Evolutionary conservation across 2,113 vertebrate genomes (phyloP).

Genomic region (Pristiophorus japonicus): DNA sequence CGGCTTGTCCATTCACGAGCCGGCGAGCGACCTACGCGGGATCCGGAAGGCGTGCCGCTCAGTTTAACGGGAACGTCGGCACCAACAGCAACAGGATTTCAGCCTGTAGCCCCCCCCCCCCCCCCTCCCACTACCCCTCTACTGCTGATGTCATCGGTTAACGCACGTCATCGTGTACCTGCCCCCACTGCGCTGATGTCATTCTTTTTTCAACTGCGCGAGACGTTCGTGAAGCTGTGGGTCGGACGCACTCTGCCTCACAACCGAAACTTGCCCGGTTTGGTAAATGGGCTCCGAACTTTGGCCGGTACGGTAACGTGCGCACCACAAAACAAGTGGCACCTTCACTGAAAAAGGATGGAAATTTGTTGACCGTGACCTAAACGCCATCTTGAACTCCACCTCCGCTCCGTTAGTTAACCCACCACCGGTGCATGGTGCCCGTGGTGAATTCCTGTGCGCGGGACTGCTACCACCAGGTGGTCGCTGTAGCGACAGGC

Average conservation of each 20-base stretch:
- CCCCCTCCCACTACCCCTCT: no score
- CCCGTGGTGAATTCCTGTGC: background rate
- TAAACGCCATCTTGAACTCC: background rate
- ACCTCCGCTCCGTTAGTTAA: background rate
- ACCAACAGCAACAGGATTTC: background rate
- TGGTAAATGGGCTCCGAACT: background rate
- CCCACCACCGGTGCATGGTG: background rate
- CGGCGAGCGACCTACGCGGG: no score
- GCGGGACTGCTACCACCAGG: background rate
- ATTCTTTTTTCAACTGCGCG: no score
- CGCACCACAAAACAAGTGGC: background rate
- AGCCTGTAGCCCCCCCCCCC: fast-evolving
- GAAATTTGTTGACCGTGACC: background rate
- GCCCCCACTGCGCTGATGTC: no score
- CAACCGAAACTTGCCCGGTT: no score
- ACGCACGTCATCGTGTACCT: background rate
- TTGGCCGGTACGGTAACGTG: no score
- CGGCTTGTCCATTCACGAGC: no score
- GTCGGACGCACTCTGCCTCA: no score
- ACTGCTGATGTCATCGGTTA: background rate
- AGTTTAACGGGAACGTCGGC: no score
- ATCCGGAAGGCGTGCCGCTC: no score
- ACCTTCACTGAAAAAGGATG: background rate
- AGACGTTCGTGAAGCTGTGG: no score
- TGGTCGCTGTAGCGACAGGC: background rate